phyloP scores from a whole-genome alignment of 1,140 invertebrate genomes.

The Macrobrachium nipponense region DNA sequence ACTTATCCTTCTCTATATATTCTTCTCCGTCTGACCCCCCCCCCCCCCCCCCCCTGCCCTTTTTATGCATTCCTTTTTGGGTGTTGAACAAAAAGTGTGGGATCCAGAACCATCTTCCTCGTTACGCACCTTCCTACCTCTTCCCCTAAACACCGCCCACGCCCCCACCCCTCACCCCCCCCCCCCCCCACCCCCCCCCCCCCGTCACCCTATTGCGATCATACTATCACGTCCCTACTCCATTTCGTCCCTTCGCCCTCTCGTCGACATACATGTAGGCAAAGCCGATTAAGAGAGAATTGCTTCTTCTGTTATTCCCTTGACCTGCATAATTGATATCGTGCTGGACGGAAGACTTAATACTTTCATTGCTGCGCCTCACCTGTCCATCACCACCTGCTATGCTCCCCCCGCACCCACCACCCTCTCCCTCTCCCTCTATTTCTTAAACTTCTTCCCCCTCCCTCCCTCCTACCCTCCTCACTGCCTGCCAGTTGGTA shows the following conservation, averaged over 20 bases:
- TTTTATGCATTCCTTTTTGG: neutral
- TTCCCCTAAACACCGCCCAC: neutral
- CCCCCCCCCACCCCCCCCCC: neutral
- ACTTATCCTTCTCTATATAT: neutral
- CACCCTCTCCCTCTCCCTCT: too few relatives aligned
- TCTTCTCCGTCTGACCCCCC: neutral
- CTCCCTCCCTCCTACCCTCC: too few relatives aligned
- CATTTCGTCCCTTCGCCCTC: neutral
- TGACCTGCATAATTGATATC: slow-evolving; percentile 59
- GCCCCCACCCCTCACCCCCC: neutral
- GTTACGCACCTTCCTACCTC: neutral
- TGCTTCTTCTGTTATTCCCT: slow-evolving; percentile 56
- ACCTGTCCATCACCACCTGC: neutral
- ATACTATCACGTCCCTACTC: neutral
- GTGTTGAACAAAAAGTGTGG: too few relatives aligned
- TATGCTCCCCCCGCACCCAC: too few relatives aligned
- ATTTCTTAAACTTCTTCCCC: too few relatives aligned
- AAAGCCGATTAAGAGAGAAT: slow-evolving; percentile 57
- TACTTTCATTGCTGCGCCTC: slow-evolving; percentile 18
- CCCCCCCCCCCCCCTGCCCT: neutral
- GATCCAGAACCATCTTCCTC: neutral
- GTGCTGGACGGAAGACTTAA: slow-evolving; percentile 26
- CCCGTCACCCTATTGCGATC: neutral
- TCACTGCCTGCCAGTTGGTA: too few relatives aligned
- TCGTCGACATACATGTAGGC: slow-evolving; percentile 45